These are phyloP conservation scores for Oreochromis spilurus DNA, from an alignment of 2,113 vertebrate genomes.

Conservation along the genomic window DNA sequence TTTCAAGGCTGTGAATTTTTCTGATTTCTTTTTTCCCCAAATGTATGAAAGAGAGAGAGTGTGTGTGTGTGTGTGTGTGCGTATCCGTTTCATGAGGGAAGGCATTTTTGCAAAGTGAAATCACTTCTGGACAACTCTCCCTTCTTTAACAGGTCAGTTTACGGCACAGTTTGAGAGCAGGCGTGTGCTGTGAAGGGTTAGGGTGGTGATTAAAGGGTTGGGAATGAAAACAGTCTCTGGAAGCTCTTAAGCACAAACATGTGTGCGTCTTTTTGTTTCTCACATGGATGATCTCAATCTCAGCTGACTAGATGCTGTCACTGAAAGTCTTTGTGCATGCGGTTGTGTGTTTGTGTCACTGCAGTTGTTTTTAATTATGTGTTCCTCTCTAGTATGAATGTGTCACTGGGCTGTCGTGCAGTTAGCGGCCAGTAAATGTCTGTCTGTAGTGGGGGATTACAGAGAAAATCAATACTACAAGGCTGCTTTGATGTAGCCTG, in stretches of 20 bases:
- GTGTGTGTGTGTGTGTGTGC: background rate
- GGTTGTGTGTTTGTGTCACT: background rate
- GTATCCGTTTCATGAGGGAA: background rate
- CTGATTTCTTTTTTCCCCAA: background rate
- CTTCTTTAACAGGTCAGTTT: fast-evolving
- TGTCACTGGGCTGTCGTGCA: background rate
- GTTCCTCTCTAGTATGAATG: background rate
- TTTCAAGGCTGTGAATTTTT: background rate
- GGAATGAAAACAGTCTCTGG: background rate
- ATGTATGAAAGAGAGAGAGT: background rate
- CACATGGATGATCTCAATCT: background rate
- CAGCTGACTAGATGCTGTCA: constrained; percentile 21
- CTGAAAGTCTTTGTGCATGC: background rate
- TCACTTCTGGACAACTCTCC: background rate
- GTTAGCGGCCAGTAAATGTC: background rate
- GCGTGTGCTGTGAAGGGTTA: background rate
- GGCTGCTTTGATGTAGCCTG: background rate
- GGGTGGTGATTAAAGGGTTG: background rate
- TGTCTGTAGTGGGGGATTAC: background rate
- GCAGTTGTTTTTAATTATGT: background rate
- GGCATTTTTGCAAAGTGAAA: constrained; percentile 10
- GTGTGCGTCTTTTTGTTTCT: background rate
- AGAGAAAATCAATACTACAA: background rate
- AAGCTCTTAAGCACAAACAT: constrained; percentile 5
- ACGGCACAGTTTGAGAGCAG: background rate